phyloP scores from a whole-genome alignment of 2,113 vertebrate species.

The Archilochus colubris region DNA sequence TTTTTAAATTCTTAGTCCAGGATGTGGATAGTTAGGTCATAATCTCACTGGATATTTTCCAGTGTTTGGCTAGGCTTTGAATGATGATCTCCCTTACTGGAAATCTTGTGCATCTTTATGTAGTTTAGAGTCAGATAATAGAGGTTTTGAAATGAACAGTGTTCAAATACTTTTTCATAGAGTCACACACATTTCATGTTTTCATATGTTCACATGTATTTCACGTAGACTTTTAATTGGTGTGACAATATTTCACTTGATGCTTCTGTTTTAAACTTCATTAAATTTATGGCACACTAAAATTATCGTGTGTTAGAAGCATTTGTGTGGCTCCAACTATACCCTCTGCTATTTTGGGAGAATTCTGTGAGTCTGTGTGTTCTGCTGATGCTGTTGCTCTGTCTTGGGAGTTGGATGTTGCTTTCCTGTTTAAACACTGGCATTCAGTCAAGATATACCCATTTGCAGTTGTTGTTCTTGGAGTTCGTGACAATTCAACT shows the following conservation, averaged over 20 bases:
- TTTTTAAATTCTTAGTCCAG: conserved; percentile 18
- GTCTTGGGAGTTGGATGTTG: neutral
- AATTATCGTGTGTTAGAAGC: neutral
- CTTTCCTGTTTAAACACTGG: neutral
- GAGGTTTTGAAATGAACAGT: neutral
- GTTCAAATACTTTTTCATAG: neutral
- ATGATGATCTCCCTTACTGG: neutral
- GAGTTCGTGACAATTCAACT: neutral
- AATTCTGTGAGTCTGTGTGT: neutral
- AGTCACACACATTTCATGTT: neutral
- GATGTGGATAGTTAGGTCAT: conserved; percentile 22
- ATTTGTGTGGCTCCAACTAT: neutral
- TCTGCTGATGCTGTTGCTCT: neutral
- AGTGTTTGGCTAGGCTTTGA: conserved; percentile 5
- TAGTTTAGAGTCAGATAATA: neutral
- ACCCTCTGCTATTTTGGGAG: neutral
- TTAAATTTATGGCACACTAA: neutral
- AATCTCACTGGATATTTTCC: neutral
- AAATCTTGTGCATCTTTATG: neutral
- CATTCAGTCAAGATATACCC: neutral
- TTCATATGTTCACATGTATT: neutral
- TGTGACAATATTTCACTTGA: neutral
- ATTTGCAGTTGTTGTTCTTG: neutral
- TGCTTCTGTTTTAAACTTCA: neutral
- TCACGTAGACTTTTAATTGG: neutral